phyloP scores from a whole-genome alignment of 2,888 invertebrate genomes.

The Mactromeris polynyma region DNA sequence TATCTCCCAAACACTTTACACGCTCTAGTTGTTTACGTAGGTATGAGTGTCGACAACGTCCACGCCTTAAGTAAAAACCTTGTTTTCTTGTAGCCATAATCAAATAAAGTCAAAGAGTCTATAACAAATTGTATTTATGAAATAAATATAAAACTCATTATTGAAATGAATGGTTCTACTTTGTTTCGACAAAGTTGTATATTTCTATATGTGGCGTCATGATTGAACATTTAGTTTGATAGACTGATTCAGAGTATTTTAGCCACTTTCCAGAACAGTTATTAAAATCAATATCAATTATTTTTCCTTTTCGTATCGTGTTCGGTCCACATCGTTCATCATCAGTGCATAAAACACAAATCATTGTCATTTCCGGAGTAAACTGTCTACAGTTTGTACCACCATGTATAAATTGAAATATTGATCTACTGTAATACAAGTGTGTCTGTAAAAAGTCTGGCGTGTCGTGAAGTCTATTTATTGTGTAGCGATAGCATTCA shows the following conservation, averaged over 20 bases:
- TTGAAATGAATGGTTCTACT: too few relatives aligned
- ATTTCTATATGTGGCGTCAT: neutral
- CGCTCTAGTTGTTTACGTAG: neutral
- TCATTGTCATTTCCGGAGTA: neutral
- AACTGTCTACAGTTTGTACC: neutral
- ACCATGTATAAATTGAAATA: neutral
- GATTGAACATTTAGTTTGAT: neutral
- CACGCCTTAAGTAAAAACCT: neutral
- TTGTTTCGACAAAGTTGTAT: neutral
- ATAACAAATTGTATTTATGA: too few relatives aligned
- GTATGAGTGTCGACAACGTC: neutral
- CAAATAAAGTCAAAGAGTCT: too few relatives aligned
- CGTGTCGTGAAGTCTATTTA: neutral
- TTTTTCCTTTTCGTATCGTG: neutral
- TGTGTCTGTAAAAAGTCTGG: neutral
- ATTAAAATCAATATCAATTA: neutral
- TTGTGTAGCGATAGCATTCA: neutral
- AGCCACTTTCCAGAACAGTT: constrained; percentile 9
- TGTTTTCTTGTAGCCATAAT: neutral
- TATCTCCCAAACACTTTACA: neutral
- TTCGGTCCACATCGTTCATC: constrained; percentile 12
- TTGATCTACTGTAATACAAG: constrained; percentile 1
- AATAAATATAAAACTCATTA: too few relatives aligned
- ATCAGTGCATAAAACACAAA: constrained; percentile 31
- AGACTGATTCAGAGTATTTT: neutral